Base-by-base conservation (phyloP, 2,113 vertebrate species). In the Neolamprologus kungweensis region DNA sequence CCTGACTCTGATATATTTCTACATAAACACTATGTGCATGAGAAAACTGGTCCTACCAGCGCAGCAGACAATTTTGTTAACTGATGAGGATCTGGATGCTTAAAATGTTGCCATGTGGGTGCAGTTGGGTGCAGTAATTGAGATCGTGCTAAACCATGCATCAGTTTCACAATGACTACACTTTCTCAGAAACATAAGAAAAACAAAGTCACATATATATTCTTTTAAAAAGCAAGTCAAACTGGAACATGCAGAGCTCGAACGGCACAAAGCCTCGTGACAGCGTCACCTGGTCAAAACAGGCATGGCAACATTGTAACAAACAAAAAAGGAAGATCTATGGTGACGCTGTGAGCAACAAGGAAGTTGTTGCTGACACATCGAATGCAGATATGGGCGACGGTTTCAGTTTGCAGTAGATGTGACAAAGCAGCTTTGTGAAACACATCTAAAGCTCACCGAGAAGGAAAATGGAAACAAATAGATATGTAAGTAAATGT, bases 401-500 rank as follows among this genome's bases (percentile, higher is more conserved):
- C 3, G 9, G 42, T 89, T 87, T 65, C 54, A 7, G 90, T 51
- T 80, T 3, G 31, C 37, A 26, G 17, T 17, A 7, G 55, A 45
- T 42, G 9, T 75, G 9, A 53, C 10, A 3, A 33, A 42, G 57
- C 53, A 40, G 65, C 17, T 35, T 84, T 73, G 40, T n/a, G 23
- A n/a, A 81, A 37, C 37, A 42, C 10, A 55, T 16, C 7, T 26
- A 6, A 47, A 86, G 17, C 47, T 87, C 28, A n/a, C 17, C 2
- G 10, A 80, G 45, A 87, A 37, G 42, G 63, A 7, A 57, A 33
- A 13, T 58, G 79, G 47, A 9, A 4, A 91, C 87, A 81, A 51
- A 10, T 28, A 7, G 9, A 81, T 55, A 28, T 3, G 91, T 93
- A 50, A 93, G 91, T 91, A 79, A 79, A 51, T 33, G 2, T 57